Evolutionary conservation across 2,888 invertebrate species (phyloP).

Genomic region (Drosophila anomelani): DNA sequence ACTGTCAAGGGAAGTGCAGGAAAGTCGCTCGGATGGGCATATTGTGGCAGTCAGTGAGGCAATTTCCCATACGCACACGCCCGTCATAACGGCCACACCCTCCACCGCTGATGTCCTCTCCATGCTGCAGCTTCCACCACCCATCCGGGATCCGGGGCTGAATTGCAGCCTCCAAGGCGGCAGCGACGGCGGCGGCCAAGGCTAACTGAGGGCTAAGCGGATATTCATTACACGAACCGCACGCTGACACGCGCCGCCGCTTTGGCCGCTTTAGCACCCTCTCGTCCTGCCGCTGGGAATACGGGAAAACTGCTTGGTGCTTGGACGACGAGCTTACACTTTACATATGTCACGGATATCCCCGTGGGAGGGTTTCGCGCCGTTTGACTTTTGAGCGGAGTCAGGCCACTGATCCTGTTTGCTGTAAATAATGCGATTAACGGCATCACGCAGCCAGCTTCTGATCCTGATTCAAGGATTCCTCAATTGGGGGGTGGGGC

Average conservation of each 20-base stretch:
- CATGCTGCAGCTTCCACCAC: conserved; percentile 32
- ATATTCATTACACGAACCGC: conserved; percentile 83
- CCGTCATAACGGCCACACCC: conserved; percentile 63
- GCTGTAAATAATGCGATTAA: conserved; percentile 85
- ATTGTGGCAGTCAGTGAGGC: conserved; percentile 77
- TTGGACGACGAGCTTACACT: conserved; percentile 81
- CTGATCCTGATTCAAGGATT: conserved; percentile 34
- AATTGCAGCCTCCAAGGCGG: conserved; percentile 63
- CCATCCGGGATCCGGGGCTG: conserved; percentile 13
- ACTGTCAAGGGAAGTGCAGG: conserved; percentile 13
- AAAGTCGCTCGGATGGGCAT: conserved; percentile 55
- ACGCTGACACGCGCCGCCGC: conserved; percentile 83
- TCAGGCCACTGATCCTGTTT: conserved; percentile 84
- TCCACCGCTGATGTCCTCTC: conserved; percentile 22
- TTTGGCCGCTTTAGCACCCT: conserved; percentile 84
- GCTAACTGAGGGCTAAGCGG: conserved; percentile 70
- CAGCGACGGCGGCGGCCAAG: conserved; percentile 25
- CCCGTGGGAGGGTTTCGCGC: conserved; percentile 84
- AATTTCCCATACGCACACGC: conserved; percentile 73
- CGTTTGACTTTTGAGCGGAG: conserved; percentile 74
- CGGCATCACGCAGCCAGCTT: conserved; percentile 75
- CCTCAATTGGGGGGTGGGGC: not conserved
- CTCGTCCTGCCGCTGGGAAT: conserved; percentile 47
- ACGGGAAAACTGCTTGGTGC: conserved; percentile 38
- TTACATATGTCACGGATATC: conserved; percentile 85